Conservation (phyloP, 2,113 vertebrate species). For the Carlito syrichta region DNA sequence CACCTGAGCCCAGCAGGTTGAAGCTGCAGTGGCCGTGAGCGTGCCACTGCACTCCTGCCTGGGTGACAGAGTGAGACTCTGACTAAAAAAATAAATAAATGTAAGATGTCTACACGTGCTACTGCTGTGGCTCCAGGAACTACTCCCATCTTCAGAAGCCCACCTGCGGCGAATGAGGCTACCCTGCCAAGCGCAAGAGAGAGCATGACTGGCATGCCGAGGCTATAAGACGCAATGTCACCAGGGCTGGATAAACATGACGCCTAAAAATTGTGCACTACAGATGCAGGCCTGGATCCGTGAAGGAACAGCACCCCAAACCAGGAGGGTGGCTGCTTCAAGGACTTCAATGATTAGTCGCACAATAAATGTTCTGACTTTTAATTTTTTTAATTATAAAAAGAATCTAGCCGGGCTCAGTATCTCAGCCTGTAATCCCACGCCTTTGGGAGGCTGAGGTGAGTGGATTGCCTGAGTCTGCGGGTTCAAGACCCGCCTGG, state of each 20-base stretch:
- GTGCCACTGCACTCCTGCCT: no score
- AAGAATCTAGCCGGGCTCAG: no score
- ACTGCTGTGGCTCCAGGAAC: background rate
- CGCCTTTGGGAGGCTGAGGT: no score
- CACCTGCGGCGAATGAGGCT: background rate
- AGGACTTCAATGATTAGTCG: background rate
- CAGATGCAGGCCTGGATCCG: background rate
- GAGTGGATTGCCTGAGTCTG: no score
- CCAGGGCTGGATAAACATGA: background rate
- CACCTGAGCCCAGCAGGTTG: no score
- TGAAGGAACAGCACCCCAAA: background rate
- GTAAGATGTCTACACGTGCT: background rate
- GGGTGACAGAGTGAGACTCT: no score
- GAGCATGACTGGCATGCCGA: no score
- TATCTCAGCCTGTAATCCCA: no score
- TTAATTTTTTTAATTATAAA: background rate
- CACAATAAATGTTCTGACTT: background rate
- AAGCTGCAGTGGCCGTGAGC: no score
- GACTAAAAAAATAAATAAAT: no score
- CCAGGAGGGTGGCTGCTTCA: background rate
- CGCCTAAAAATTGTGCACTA: background rate
- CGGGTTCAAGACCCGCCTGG: no score
- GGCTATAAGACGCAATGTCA: background rate
- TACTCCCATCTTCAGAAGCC: background rate
- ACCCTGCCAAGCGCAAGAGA: background rate